Evolutionary conservation across 1,140 invertebrate genomes (phyloP), one percentile per base, ranked within the genome.

Genomic region (Drosophila truncata): DNA sequence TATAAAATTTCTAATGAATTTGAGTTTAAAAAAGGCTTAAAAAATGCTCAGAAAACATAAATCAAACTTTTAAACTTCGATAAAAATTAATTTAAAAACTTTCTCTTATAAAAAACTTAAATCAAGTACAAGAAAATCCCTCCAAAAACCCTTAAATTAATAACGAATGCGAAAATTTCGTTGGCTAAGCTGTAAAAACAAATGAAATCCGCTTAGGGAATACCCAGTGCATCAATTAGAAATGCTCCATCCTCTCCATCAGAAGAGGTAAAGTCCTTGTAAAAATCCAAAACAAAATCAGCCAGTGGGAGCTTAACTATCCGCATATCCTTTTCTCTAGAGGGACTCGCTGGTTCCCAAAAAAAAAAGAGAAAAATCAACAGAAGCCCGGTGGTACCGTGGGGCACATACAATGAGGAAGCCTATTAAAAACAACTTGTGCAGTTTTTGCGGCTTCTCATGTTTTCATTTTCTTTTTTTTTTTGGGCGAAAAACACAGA

Each of bases 391-490:
- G n/a, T n/a, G n/a, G n/a, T 11, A 14, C 49, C 27, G 37, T 47
- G 60, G 70, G 50, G 49, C 50, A 52, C 52, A 25, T 52, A 75
- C 50, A 42, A 57, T 74, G 69, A 65, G 64, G 78, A 33, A 86
- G 82, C 82, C 84, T 85, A 85, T 85, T 85, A 85, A 85, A 85
- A 84, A 73, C 55, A 81, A 81, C 73, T 85, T 85, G 67, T 78
- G 78, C 80, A 86, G 82, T 74, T 86, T 81, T 78, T 55, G 78
- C 61, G 84, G 82, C 80, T 82, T 85, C 71, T 66, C 46, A 42
- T 77, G 72, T 77, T 47, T 25, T 47, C 16, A 1, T 10, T 4
- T 18, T 8, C 65, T 79, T 71, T 50, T 33, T 20, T 27, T 16
- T 47, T 59, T 83, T 77, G 58, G 62, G n/a, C n/a, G 70, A 31